Percentiles rank a stretch among this genome's conserved stretches.
Evolutionary conservation across 2,888 invertebrate species (phyloP).

Genomic region (Pterobdella sp.): DNA sequence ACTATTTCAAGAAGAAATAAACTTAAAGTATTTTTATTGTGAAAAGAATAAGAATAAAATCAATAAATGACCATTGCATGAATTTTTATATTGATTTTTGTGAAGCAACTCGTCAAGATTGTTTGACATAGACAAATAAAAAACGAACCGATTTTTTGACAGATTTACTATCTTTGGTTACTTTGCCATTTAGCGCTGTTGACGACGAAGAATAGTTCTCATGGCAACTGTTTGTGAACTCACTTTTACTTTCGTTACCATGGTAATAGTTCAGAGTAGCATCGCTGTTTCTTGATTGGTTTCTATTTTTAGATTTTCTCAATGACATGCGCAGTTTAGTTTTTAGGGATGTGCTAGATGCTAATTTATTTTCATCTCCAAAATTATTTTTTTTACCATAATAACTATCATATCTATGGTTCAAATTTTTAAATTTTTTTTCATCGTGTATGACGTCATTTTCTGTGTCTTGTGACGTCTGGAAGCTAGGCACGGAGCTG

Average conservation of each 20-base stretch:
- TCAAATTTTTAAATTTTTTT: not conserved
- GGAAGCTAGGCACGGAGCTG: not conserved
- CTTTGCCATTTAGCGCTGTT: not conserved
- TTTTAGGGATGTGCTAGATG: not conserved
- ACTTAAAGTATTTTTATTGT: not conserved
- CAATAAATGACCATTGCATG: not conserved
- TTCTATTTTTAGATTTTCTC: not conserved
- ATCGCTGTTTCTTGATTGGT: not conserved
- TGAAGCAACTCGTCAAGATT: no score
- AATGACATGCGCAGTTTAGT: not conserved
- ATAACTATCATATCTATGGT: not conserved
- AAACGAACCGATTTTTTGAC: not conserved
- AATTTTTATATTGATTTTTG: no score
- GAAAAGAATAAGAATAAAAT: not conserved
- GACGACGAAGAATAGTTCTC: constrained; percentile 12
- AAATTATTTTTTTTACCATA: not conserved
- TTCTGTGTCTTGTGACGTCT: not conserved
- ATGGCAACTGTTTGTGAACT: not conserved
- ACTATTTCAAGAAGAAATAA: not conserved
- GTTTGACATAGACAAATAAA: no score
- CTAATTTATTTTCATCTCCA: not conserved
- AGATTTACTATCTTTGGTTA: constrained; percentile 4
- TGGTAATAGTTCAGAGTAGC: not conserved
- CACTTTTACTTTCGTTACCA: not conserved
- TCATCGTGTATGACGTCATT: not conserved